A percentile compares a stretch with the other conserved stretches of the same genome.
Conservation (phyloP, 1,140 invertebrate species). For the Drosophila busckii region DNA sequence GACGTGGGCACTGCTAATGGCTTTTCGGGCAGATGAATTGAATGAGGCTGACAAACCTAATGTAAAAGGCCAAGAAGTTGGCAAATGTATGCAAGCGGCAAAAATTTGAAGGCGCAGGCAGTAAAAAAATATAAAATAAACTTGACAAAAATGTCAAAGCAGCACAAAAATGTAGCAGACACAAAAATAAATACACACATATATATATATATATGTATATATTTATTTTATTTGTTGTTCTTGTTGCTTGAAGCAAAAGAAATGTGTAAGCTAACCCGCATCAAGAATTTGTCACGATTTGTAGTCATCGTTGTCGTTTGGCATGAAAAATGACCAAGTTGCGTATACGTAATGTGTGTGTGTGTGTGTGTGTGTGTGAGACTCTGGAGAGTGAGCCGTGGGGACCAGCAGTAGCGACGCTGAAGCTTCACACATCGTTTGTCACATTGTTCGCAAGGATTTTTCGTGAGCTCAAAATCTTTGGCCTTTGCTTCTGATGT, state of each 20-base stretch:
- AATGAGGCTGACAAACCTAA: slow-evolving; percentile 38
- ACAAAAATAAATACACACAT: slow-evolving; percentile 1
- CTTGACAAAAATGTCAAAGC: too few species aligned
- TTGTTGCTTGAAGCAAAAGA: slow-evolving; percentile 35
- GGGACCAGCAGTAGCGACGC: slow-evolving; percentile 33
- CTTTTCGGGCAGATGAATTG: slow-evolving; percentile 45
- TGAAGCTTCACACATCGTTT: slow-evolving; percentile 71
- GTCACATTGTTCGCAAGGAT: slow-evolving; percentile 66
- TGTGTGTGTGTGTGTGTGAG: not conserved
- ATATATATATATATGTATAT: slow-evolving; percentile 9
- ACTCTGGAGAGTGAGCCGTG: slow-evolving; percentile 28
- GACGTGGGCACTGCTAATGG: slow-evolving; percentile 31
- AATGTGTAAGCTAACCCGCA: slow-evolving; percentile 72
- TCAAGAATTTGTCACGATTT: slow-evolving; percentile 76
- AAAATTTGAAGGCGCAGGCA: slow-evolving; percentile 44
- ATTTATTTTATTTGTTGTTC: too few species aligned
- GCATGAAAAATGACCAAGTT: slow-evolving; percentile 71
- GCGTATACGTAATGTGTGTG: slow-evolving; percentile 61
- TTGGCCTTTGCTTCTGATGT: slow-evolving; percentile 37
- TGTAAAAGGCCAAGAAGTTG: slow-evolving; percentile 20
- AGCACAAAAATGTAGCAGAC: slow-evolving; percentile 2
- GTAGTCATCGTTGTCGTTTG: slow-evolving; percentile 62
- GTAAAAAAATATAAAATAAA: slow-evolving; percentile 1
- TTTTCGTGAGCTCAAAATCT: slow-evolving; percentile 44
- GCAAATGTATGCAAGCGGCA: slow-evolving; percentile 28